phyloP scores from a whole-genome alignment of 2,888 invertebrate species.

The Trimorus sp. region DNA sequence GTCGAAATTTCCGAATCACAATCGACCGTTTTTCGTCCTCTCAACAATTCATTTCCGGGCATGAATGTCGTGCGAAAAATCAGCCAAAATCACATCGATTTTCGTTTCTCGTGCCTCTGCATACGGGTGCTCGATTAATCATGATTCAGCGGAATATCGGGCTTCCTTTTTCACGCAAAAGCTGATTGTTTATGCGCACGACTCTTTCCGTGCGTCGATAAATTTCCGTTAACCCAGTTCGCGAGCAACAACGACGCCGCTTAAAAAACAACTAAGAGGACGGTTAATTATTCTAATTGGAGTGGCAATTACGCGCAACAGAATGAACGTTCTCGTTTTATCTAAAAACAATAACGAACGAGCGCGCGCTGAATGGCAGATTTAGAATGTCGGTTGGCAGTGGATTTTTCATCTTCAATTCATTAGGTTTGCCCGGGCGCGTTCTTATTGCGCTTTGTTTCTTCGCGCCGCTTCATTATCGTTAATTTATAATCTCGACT shows the following conservation, averaged over 20 bases:
- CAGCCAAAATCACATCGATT: conserved; percentile 6
- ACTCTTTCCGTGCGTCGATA: conserved; percentile 19
- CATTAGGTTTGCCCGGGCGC: neutral
- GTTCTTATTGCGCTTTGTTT: neutral
- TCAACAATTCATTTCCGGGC: neutral
- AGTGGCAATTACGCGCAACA: conserved; percentile 2
- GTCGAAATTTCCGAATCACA: too few relatives aligned
- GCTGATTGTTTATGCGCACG: conserved; percentile 24
- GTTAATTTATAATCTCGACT: neutral
- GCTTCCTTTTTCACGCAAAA: conserved; percentile 15
- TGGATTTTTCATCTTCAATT: conserved; percentile 1
- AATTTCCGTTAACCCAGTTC: conserved; percentile 35
- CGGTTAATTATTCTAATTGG: conserved; percentile 22
- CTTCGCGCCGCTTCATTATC: too few relatives aligned
- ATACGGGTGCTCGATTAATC: conserved; percentile 20
- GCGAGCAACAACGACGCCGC: neutral
- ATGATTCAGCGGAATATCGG: neutral
- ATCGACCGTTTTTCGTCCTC: too few relatives aligned
- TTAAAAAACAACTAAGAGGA: conserved; percentile 8
- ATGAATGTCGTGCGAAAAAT: neutral
- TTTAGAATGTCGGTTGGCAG: neutral
- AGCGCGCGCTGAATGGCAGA: neutral
- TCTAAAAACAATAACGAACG: too few relatives aligned
- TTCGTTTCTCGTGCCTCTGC: neutral
- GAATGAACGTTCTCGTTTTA: neutral